Conservation (phyloP, 64 coral and sea anemone species). For the Montipora efflorescens region DNA sequence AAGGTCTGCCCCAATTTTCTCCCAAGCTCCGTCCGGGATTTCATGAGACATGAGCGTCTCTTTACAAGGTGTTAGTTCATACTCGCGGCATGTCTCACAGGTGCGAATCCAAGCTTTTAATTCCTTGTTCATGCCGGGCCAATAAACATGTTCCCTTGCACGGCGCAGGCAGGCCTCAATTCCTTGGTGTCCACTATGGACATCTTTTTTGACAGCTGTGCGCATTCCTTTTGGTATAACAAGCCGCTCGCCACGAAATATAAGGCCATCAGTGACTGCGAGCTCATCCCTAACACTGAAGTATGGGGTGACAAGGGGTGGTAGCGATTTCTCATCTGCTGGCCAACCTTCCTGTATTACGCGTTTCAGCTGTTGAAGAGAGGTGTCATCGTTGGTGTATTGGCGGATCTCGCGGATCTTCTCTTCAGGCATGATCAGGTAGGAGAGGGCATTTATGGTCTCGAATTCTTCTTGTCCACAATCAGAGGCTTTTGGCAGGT, state of each 20-base stretch:
- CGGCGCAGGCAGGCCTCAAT: background rate
- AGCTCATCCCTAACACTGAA: background rate
- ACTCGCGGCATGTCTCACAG: no score
- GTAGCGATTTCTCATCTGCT: background rate
- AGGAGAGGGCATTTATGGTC: background rate
- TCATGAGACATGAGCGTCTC: no score
- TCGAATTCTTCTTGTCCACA: background rate
- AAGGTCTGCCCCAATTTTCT: no score
- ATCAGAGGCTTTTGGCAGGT: background rate
- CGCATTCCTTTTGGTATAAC: background rate
- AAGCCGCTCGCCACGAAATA: background rate
- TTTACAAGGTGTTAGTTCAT: no score
- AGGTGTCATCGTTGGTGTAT: slow-evolving; percentile 4
- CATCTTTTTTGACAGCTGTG: background rate
- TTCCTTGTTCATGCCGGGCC: slow-evolving; percentile 5
- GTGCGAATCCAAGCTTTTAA: background rate
- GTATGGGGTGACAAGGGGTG: background rate
- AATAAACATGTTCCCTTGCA: slow-evolving; percentile 9
- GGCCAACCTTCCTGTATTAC: no score
- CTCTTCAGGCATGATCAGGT: background rate
- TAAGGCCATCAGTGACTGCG: background rate
- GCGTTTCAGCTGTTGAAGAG: no score
- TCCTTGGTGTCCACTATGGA: background rate
- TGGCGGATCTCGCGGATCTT: background rate
- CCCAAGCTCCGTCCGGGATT: no score